These are phyloP conservation scores for Thymelicus acteon DNA, from an alignment of 2,888 invertebrate species.

Conservation along the genomic window DNA sequence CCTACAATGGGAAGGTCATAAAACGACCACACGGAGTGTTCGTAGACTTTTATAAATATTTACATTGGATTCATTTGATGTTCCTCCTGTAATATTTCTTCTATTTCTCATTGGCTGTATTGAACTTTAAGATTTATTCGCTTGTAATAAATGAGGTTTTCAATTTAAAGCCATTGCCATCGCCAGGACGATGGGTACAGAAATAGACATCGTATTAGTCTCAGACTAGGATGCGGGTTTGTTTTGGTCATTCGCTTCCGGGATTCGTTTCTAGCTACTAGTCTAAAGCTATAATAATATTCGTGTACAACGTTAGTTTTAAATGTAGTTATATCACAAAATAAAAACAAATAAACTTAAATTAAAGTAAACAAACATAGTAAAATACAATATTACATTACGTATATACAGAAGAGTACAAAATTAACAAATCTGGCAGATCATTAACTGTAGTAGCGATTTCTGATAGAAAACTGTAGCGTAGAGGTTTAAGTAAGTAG, in stretches of 20 bases:
- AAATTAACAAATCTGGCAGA: too few species aligned
- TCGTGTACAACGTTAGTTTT: background rate
- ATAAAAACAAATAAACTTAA: too few species aligned
- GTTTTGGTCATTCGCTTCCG: conserved; percentile 31
- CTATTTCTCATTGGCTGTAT: conserved; percentile 10
- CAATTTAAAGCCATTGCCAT: conserved; percentile 8
- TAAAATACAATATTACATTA: too few species aligned
- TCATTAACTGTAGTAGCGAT: too few species aligned
- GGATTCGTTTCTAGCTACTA: conserved; percentile 8
- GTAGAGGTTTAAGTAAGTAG: too few species aligned
- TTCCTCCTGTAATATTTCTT: conserved; percentile 36
- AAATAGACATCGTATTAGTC: conserved; percentile 27
- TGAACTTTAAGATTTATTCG: conserved; percentile 23
- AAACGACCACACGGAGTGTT: conserved; percentile 42
- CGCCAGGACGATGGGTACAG: conserved; percentile 27
- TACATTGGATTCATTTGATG: conserved; percentile 54
- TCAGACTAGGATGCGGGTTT: conserved; percentile 35
- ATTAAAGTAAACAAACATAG: too few species aligned
- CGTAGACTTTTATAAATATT: conserved; percentile 55
- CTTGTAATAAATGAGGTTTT: conserved; percentile 25
- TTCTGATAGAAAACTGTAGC: too few species aligned
- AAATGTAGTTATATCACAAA: too few species aligned
- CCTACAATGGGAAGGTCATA: conserved; percentile 29
- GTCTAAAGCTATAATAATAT: conserved; percentile 7
- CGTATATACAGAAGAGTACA: too few species aligned